Evolutionary conservation across 2,888 invertebrate species (phyloP).

Genomic region (Hypsopygia costalis): DNA sequence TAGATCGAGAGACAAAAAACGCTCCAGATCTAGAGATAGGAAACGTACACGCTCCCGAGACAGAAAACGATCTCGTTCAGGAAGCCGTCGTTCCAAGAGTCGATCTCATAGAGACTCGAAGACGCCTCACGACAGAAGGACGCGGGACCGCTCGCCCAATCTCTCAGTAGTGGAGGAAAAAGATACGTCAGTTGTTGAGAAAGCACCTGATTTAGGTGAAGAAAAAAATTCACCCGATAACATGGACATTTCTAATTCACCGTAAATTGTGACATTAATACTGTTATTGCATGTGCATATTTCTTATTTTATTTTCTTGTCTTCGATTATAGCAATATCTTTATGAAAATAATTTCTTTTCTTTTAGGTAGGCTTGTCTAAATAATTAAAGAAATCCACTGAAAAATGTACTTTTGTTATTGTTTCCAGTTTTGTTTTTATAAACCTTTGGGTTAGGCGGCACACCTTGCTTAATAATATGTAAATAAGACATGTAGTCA

Average conservation of each 20-base stretch:
- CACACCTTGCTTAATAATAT: too few relatives aligned
- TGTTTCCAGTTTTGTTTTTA: too few relatives aligned
- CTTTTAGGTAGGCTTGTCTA: conserved; percentile 4
- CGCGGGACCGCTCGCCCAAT: conserved; percentile 58
- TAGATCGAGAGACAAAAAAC: conserved; percentile 67
- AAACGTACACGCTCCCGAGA: conserved; percentile 67
- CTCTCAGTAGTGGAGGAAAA: conserved; percentile 52
- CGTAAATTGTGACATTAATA: conserved; percentile 52
- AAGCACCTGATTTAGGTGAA: conserved; percentile 58
- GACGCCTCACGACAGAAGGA: conserved; percentile 56
- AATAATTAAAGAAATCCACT: conserved; percentile 20
- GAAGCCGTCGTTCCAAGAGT: conserved; percentile 65
- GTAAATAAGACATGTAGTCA: too few relatives aligned
- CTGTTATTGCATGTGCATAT: not conserved
- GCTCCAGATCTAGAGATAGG: conserved; percentile 69
- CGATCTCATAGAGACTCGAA: conserved; percentile 64
- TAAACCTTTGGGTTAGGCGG: too few relatives aligned
- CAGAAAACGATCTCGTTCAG: conserved; percentile 63
- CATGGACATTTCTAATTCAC: conserved; percentile 91
- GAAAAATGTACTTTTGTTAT: too few relatives aligned
- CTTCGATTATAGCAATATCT: conserved; percentile 3
- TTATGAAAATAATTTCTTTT: conserved; percentile 1
- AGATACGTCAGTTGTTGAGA: conserved; percentile 33
- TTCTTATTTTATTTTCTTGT: not conserved
- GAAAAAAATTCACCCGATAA: conserved; percentile 84